phyloP scores from a whole-genome alignment of 2,888 invertebrate genomes.

The Brassicogethes aeneus region DNA sequence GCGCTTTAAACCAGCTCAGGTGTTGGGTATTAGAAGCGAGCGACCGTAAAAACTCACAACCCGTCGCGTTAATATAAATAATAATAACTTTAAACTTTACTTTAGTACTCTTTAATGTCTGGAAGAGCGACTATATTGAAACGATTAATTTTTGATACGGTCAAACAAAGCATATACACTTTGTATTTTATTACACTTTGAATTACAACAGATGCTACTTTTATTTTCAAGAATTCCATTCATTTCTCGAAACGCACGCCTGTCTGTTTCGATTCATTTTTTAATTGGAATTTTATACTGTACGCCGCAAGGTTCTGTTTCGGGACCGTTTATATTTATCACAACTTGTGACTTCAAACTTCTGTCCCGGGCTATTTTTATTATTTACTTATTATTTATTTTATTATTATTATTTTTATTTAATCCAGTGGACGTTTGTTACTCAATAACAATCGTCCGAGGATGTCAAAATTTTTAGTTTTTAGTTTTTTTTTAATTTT shows the following conservation, averaged over 20 bases:
- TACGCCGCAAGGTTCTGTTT: neutral
- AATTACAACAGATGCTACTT: neutral
- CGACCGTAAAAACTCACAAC: conserved; percentile 31
- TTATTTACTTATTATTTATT: neutral
- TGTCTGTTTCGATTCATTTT: neutral
- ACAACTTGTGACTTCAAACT: neutral
- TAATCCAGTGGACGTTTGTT: too few species aligned
- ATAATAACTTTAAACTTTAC: conserved; percentile 28
- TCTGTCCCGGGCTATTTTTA: neutral
- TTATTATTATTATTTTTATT: neutral
- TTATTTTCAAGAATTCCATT: too few species aligned
- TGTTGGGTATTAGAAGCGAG: conserved; percentile 28
- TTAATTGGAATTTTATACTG: neutral
- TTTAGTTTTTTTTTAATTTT: conserved; percentile 14
- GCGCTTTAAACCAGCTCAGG: conserved; percentile 28
- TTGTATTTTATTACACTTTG: conserved; percentile 1
- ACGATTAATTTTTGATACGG: conserved; percentile 14
- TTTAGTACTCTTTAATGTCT: conserved; percentile 24
- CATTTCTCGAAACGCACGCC: too few species aligned
- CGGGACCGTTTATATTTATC: too few species aligned
- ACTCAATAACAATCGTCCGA: too few species aligned
- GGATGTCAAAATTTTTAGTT: conserved; percentile 10
- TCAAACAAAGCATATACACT: conserved; percentile 13
- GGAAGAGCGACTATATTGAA: conserved; percentile 20
- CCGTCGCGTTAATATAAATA: conserved; percentile 32